phyloP scores from a whole-genome alignment of 2,888 invertebrate genomes.

The Carcina quercana region DNA sequence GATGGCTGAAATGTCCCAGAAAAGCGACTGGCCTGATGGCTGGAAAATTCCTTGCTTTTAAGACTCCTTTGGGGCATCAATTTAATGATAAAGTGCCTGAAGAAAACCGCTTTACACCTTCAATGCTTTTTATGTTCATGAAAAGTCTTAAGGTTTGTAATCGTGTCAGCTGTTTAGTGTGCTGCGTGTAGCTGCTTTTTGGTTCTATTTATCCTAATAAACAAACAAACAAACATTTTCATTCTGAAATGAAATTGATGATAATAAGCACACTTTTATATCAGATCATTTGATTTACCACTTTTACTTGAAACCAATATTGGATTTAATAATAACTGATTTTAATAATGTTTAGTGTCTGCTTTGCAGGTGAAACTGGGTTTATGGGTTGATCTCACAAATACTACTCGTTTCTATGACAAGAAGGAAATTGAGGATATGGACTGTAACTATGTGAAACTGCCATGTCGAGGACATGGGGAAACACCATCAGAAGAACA shows the following conservation, averaged over 20 bases:
- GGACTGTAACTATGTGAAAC: constrained; percentile 89
- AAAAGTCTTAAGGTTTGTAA: constrained; percentile 82
- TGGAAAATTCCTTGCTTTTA: constrained; percentile 93
- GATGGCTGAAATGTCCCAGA: constrained; percentile 92
- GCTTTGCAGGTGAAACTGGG: constrained; percentile 85
- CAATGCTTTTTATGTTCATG: constrained; percentile 88
- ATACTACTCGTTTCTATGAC: constrained; percentile 94
- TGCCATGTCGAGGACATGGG: constrained; percentile 93
- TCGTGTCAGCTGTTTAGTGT: constrained; percentile 10
- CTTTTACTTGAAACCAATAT: no score
- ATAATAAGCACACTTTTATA: no score
- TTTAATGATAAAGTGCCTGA: constrained; percentile 91
- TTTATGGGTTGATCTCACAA: constrained; percentile 97
- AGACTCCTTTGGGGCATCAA: constrained; percentile 90
- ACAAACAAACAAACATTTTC: no score
- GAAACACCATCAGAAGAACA: constrained; percentile 93
- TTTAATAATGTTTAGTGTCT: no score
- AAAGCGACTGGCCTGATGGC: constrained; percentile 83
- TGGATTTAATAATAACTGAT: no score
- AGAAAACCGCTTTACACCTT: constrained; percentile 87
- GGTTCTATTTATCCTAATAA: no score
- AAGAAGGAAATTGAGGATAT: constrained; percentile 83
- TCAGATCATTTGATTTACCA: no score
- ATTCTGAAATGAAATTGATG: no score
- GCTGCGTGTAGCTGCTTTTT: constrained; percentile 14